These are phyloP conservation scores for Portunus trituberculatus DNA, from an alignment of 1,140 invertebrate species.

Conservation along the genomic window DNA sequence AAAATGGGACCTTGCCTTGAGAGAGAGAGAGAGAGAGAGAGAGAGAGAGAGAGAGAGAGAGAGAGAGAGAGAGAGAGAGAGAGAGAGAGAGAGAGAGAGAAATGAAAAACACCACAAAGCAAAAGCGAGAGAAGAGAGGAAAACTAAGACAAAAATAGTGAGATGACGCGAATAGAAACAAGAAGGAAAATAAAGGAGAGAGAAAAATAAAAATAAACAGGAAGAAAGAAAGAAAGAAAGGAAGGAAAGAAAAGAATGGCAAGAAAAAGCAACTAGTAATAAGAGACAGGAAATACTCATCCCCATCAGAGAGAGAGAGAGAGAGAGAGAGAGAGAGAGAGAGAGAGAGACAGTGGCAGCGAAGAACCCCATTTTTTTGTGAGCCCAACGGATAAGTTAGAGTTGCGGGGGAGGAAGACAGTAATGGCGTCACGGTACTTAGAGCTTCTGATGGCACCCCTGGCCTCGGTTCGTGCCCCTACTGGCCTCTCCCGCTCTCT, in stretches of 20 bases:
- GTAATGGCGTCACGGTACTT: slow-evolving; percentile 54
- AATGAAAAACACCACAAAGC: background rate
- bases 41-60: background rate
- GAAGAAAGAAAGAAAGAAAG: background rate
- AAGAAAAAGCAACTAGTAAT: background rate
- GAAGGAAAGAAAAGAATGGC: background rate
- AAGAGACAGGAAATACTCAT: background rate
- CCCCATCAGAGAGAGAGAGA: background rate
- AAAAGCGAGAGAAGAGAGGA: background rate
- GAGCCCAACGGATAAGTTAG: slow-evolving; percentile 29
- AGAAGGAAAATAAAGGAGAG: background rate
- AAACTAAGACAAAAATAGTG: background rate
- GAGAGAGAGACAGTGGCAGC: background rate
- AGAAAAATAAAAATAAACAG: background rate
- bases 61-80: slow-evolving; percentile 18
- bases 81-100: background rate
- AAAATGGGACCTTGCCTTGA: background rate
- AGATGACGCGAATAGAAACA: background rate
- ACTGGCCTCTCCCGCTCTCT: background rate
- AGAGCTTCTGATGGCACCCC: background rate
- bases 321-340: background rate
- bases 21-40: background rate
- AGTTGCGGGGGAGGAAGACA: slow-evolving; percentile 41
- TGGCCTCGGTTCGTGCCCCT: background rate
- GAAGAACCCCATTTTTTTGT: slow-evolving; percentile 7